Conservation (phyloP, 2,888 invertebrate genomes). For the Carabus problematicus region DNA sequence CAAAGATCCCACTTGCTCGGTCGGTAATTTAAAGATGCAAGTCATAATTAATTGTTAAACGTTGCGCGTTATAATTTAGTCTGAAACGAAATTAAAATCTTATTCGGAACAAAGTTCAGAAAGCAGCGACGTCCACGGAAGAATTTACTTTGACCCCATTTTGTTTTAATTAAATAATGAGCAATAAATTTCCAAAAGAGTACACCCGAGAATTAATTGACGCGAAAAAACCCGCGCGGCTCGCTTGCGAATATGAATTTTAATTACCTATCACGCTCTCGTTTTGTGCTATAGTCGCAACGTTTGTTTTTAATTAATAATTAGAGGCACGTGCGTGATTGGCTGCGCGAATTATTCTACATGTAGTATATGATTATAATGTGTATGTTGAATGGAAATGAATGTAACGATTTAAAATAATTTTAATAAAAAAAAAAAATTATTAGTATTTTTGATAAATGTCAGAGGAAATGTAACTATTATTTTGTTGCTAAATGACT, state of each 20-base stretch:
- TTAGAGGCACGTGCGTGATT: constrained; percentile 7
- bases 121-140: too few species aligned
- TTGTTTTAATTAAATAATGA: constrained; percentile 37
- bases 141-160: constrained; percentile 30
- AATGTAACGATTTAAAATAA: too few species aligned
- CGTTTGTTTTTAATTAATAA: constrained; percentile 29
- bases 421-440: too few species aligned
- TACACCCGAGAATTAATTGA: constrained; percentile 24
- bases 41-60: constrained; percentile 32
- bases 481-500: too few species aligned
- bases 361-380: too few species aligned
- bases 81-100: constrained; percentile 29
- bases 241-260: constrained; percentile 23
- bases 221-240: constrained; percentile 12
- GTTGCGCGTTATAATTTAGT: too few species aligned
- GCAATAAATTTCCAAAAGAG: constrained; percentile 32
- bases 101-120: not conserved
- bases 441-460: too few species aligned
- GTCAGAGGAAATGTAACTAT: too few species aligned
- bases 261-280: constrained; percentile 9
- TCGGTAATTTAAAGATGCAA: constrained; percentile 28
- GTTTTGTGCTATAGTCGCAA: not conserved
- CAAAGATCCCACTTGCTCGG: not conserved
- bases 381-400: too few species aligned
- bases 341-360: not conserved